Evolutionary conservation across 2,797 vertebrate species (phyloP), one percentile per base, ranked within the genome.

Genomic region (Halcyon leucocephala): DNA sequence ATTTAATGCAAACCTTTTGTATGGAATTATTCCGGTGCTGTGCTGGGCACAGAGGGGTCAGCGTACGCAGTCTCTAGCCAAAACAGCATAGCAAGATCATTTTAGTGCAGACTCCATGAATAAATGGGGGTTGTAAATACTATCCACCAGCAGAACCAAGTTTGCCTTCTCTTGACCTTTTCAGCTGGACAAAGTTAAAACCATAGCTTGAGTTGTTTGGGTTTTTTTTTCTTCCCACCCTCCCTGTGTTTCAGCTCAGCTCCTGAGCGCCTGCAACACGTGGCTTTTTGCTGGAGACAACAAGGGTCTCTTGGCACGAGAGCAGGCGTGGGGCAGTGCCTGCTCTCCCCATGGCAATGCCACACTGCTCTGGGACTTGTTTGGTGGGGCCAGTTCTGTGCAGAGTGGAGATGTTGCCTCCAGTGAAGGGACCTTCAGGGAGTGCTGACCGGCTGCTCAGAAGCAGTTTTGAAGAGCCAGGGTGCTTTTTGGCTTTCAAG

Each of bases 1-100:
- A 88, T 97, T 97, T 98, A 98, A 98, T 98, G 98, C 97, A 98
- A 97, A 98, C 98, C 97, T 98, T 98, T 98, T 98, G 97, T 97
- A 93, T 54, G 82, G 97, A 98, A 96, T 97, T 89, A 95, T 97
- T 97, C 94, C 39, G 66, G 93, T 60, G 92, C 97, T 70, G 48
- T 37, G 72, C 94, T 97, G 95, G 88, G 95, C 89, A 96, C 19
- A 6, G 88, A 96, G 88, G 89, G 97, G 96, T 95, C 94, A 92
- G 65, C 14, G 5, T 35, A 62, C 62, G 81, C 89, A 92, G 61
- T 73, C 84, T 64, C 58, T 79, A 95, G 97, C 96, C 72, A 87
- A 97, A 95, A 96, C n/a, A 97, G 93, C 89, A 57, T 14, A 92
- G 81, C 92, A 74, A 15, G 64, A 96, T 72, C 90, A 83, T 84